These are phyloP conservation scores for Clostera curtula DNA, from an alignment of 2,888 invertebrate genomes.

Conservation along the genomic window DNA sequence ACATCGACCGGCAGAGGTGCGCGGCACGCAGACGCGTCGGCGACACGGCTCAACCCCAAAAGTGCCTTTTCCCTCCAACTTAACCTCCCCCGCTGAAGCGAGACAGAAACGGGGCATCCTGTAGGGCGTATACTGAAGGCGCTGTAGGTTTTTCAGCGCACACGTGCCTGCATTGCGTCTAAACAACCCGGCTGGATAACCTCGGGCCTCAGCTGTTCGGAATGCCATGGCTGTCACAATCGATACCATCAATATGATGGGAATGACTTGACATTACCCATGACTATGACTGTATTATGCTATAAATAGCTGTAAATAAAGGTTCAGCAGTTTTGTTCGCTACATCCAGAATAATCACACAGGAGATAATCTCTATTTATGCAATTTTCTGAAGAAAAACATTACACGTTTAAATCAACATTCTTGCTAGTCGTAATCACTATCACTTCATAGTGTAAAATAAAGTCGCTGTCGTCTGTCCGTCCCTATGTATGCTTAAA, in stretches of 20 bases:
- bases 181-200: conserved; percentile 69
- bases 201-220: conserved; percentile 64
- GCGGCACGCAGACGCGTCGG: conserved; percentile 63
- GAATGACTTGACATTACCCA: conserved; percentile 32
- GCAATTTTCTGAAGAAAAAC: too few relatives aligned
- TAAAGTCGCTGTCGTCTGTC: too few relatives aligned
- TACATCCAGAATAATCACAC: conserved; percentile 9
- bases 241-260: conserved; percentile 57
- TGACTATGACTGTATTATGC: conserved; percentile 7
- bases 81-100: conserved; percentile 18
- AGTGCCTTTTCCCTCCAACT: conserved; percentile 23
- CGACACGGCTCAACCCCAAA: conserved; percentile 44
- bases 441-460: too few relatives aligned
- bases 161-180: conserved; percentile 75
- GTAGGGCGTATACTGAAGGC: conserved; percentile 58
- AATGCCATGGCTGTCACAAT: conserved; percentile 51
- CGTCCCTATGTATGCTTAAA: too few relatives aligned
- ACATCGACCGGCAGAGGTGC: conserved; percentile 46
- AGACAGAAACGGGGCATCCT: conserved; percentile 28
- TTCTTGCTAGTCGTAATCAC: too few relatives aligned
- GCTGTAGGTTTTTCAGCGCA: conserved; percentile 56
- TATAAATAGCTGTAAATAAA: conserved; percentile 9
- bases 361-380: conserved; percentile 5
- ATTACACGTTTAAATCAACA: too few relatives aligned
- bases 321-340: conserved; percentile 15